These are phyloP conservation scores for Scomberomorus guttatus DNA, from an alignment of 2,797 vertebrate species.

Conservation along the genomic window DNA sequence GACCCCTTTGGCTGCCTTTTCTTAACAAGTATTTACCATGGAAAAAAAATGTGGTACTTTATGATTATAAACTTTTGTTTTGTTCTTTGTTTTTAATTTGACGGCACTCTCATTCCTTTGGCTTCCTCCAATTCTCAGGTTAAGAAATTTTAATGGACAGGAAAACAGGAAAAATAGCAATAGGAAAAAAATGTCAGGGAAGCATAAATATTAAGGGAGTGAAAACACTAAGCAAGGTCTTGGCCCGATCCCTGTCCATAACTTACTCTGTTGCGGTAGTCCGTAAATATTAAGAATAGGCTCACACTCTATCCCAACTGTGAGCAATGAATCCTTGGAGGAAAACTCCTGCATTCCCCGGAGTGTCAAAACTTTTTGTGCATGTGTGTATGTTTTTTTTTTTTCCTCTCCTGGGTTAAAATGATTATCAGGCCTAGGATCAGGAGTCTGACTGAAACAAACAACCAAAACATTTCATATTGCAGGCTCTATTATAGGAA, in stretches of 20 bases:
- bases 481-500: neutral
- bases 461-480: slow-evolving; percentile 36
- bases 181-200: slow-evolving; percentile 60
- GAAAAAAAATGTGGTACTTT: slow-evolving; percentile 9
- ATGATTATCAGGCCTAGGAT: slow-evolving; percentile 52
- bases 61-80: slow-evolving; percentile 17
- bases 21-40: neutral
- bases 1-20: neutral
- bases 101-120: neutral
- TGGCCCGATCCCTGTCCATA: slow-evolving; percentile 77
- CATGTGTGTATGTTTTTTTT: slow-evolving; percentile 33
- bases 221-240: slow-evolving; percentile 80
- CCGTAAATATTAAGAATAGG: slow-evolving; percentile 83
- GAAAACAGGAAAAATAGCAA: slow-evolving; percentile 68
- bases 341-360: slow-evolving; percentile 43
- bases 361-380: slow-evolving; percentile 44
- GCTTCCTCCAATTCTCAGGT: slow-evolving; percentile 9
- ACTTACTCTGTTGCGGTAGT: slow-evolving; percentile 76
- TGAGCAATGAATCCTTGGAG: slow-evolving; percentile 76
- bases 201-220: slow-evolving; percentile 83
- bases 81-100: neutral
- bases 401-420: slow-evolving; percentile 59
- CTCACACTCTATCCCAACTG: slow-evolving; percentile 71
- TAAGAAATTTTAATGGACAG: slow-evolving; percentile 48
- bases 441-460: slow-evolving; percentile 25